A percentile compares a stretch with the other conserved stretches of the same genome.
Evolutionary conservation across 2,888 invertebrate genomes (phyloP).

Genomic region (Agrotis ipsilon): DNA sequence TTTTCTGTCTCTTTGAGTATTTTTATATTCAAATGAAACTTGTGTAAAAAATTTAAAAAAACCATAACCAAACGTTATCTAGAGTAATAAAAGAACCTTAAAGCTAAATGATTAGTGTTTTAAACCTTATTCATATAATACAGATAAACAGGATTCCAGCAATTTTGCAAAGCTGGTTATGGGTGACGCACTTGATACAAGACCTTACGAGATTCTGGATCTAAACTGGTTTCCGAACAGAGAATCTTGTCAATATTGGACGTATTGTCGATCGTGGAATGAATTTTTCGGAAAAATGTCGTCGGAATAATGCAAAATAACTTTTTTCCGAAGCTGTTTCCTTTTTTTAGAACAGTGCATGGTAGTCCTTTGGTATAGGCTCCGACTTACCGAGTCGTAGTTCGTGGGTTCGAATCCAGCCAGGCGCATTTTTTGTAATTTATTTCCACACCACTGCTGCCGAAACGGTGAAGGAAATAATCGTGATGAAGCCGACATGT

Average conservation of each 20-base stretch:
- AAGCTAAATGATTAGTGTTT: neutral
- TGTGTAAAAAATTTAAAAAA: neutral
- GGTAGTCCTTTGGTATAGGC: no score
- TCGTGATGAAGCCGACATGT: no score
- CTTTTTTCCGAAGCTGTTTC: no score
- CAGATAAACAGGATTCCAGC: slow-evolving; percentile 9
- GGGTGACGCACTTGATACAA: slow-evolving; percentile 33
- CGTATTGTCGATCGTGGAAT: slow-evolving; percentile 6
- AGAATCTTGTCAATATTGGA: slow-evolving; percentile 12
- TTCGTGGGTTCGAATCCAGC: no score
- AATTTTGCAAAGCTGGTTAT: slow-evolving; percentile 29
- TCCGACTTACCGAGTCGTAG: no score
- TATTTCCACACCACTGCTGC: no score
- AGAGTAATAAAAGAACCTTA: no score
- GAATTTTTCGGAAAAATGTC: neutral
- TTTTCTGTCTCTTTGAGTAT: neutral
- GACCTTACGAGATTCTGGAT: slow-evolving; percentile 33
- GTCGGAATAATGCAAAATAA: no score
- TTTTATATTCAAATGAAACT: neutral
- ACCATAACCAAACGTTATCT: no score
- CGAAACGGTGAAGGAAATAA: no score
- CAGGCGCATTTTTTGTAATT: no score
- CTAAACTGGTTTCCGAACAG: slow-evolving; percentile 21
- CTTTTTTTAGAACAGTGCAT: no score
- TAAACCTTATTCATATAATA: neutral